Evolutionary conservation across 2,888 invertebrate species (phyloP).

Genomic region (Xanthostigma xanthostigma): DNA sequence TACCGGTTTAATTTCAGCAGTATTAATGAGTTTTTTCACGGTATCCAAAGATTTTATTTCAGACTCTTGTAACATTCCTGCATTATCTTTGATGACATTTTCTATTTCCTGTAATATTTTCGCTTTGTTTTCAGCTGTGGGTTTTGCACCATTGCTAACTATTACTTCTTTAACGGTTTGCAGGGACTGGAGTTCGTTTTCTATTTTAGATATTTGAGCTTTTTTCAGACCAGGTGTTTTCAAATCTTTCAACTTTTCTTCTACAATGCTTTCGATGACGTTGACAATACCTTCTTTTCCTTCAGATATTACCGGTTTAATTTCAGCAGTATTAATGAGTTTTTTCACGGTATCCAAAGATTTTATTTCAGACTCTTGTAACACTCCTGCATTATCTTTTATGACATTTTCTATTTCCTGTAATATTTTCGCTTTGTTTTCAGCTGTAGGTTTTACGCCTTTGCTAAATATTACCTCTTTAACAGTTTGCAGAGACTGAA

Average conservation of each 20-base stretch:
- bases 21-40: slow-evolving; percentile 10
- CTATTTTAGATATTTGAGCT: slow-evolving; percentile 3
- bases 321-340: slow-evolving; percentile 12
- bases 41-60: not conserved
- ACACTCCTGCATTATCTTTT: too few relatives aligned
- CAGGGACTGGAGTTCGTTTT: slow-evolving; percentile 1
- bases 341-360: not conserved
- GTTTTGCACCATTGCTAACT: too few relatives aligned
- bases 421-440: too few relatives aligned
- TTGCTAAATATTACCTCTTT: not conserved
- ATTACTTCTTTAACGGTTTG: slow-evolving; percentile 4
- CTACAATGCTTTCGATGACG: slow-evolving; percentile 8
- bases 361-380: not conserved
- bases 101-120: too few relatives aligned
- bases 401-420: too few relatives aligned
- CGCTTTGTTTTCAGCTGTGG: too few relatives aligned
- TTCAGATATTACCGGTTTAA: slow-evolving; percentile 10
- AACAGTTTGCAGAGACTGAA: slow-evolving; percentile 3
- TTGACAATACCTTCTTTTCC: slow-evolving; percentile 4
- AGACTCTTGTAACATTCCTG: not conserved
- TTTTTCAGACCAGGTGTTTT: slow-evolving; percentile 5
- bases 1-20: slow-evolving; percentile 10
- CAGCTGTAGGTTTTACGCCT: too few relatives aligned
- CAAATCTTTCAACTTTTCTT: slow-evolving; percentile 7
- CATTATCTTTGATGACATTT: too few relatives aligned